phyloP scores from a whole-genome alignment of 2,113 vertebrate species.

The Pomatostomus ruficeps region DNA sequence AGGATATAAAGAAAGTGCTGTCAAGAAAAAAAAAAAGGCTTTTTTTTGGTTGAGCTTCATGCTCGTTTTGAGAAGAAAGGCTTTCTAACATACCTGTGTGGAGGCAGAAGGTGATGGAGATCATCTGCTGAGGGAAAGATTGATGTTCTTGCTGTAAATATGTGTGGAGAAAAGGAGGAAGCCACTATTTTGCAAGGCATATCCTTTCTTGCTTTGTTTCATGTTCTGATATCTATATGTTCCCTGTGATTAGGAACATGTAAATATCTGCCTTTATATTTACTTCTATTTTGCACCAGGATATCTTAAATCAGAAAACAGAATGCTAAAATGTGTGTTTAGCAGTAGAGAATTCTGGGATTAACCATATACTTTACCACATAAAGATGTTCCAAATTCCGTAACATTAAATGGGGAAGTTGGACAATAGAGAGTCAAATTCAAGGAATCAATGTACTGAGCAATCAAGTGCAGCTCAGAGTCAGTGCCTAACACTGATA shows the following conservation, averaged over 20 bases:
- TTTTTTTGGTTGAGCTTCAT: background rate
- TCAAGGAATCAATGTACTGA: background rate
- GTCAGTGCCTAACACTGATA: too few species aligned
- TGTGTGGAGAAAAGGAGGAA: background rate
- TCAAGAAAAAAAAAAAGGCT: background rate
- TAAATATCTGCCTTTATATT: background rate
- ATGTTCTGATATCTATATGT: accelerated
- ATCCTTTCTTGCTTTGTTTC: background rate
- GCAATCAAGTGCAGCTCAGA: background rate
- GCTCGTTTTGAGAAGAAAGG: background rate
- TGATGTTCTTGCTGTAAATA: background rate
- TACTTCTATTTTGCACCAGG: background rate
- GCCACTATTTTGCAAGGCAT: background rate
- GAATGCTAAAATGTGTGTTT: background rate
- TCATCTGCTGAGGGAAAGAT: background rate
- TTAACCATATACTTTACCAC: background rate
- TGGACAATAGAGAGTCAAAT: background rate
- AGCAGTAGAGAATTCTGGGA: background rate
- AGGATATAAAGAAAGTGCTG: background rate
- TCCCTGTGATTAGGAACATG: background rate
- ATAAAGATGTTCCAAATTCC: background rate
- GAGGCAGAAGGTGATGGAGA: background rate
- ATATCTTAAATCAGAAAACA: background rate
- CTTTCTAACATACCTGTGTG: background rate
- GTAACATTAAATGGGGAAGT: background rate